Conservation (phyloP, 2,113 vertebrate genomes). For the Centrocercus urophasianus region DNA sequence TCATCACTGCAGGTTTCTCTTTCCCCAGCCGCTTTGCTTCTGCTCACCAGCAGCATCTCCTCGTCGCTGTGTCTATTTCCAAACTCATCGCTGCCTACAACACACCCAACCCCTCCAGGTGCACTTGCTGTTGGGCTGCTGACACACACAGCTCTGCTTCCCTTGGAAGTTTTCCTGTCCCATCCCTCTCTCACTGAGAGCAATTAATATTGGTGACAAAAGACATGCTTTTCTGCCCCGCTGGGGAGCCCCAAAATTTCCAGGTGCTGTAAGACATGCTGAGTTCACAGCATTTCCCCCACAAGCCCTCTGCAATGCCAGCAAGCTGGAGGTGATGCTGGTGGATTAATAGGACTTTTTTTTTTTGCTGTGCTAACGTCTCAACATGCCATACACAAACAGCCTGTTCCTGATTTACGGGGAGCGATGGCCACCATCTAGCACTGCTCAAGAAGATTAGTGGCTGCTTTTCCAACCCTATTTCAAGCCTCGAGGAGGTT, state of each 20-base stretch:
- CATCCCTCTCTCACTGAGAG: rapidly evolving
- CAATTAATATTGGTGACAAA: rapidly evolving
- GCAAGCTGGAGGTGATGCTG: neutral
- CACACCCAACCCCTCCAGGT: neutral
- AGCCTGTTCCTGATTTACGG: neutral
- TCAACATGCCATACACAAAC: neutral
- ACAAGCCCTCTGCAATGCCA: rapidly evolving
- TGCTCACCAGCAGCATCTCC: neutral
- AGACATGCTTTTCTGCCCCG: rapidly evolving
- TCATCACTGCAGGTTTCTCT: neutral
- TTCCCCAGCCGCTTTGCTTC: neutral
- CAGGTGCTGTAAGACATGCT: neutral
- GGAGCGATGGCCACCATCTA: neutral
- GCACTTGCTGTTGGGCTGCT: rapidly evolving
- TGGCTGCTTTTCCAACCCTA: slow-evolving; percentile 28
- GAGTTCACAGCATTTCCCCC: neutral
- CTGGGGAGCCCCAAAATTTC: rapidly evolving
- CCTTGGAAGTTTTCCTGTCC: neutral
- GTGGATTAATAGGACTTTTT: neutral
- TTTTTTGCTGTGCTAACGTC: neutral
- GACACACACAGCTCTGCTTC: rapidly evolving
- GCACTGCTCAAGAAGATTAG: slow-evolving; percentile 17
- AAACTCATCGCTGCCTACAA: neutral
- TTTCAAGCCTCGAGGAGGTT: neutral
- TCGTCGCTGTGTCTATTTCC: neutral